Percentiles rank a stretch among this genome's conserved stretches.
Conservation (phyloP, 2,113 vertebrate species). For the Sander vitreus region DNA sequence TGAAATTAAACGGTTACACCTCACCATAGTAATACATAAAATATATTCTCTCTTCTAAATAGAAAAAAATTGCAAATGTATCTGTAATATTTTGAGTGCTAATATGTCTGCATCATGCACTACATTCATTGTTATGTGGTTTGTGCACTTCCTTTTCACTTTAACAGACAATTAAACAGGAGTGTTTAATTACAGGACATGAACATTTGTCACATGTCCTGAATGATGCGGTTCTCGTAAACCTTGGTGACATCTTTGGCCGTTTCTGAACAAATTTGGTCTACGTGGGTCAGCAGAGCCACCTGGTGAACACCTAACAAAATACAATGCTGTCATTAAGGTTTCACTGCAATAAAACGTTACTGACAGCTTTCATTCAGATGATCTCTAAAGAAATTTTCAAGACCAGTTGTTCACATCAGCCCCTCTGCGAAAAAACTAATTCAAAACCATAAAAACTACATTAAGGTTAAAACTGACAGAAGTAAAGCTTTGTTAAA, state of each 20-base stretch:
- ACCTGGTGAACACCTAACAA: slow-evolving; percentile 81
- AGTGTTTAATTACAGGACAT: neutral
- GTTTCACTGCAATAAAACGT: neutral
- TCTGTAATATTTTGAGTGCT: neutral
- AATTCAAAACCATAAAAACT: neutral
- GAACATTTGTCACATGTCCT: slow-evolving; percentile 14
- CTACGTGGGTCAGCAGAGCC: slow-evolving; percentile 80
- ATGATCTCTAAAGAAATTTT: neutral
- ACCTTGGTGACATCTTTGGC: slow-evolving; percentile 62
- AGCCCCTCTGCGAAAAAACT: neutral
- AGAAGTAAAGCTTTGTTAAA: neutral
- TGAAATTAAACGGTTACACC: neutral
- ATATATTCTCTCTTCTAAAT: neutral
- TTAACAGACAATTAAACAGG: neutral
- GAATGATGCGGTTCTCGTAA: slow-evolving; percentile 65
- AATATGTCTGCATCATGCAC: neutral
- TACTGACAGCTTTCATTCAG: neutral
- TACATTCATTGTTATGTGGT: neutral
- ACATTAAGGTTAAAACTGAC: neutral
- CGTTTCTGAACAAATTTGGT: slow-evolving; percentile 65
- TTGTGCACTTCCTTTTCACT: neutral
- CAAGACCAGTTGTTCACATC: neutral
- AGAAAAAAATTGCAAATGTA: neutral
- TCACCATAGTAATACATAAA: neutral
- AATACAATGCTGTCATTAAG: slow-evolving; percentile 1